phyloP scores from a whole-genome alignment of 2,888 invertebrate species.

The Ornithoptera priamus region DNA sequence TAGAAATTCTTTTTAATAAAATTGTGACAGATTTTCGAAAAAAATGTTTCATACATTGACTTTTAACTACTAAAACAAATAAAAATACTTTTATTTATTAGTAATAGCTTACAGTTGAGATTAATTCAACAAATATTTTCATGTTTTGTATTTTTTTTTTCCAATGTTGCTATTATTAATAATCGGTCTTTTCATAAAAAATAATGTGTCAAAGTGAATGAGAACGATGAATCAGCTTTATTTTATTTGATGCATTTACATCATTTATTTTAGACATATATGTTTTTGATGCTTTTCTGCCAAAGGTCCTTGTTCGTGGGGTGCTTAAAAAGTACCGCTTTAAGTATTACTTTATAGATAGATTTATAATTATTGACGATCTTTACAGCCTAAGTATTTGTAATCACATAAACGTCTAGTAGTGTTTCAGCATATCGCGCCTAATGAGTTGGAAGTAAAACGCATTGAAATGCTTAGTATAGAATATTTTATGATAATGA shows the following conservation, averaged over 20 bases:
- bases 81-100: too few relatives aligned
- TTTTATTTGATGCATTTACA: not conserved
- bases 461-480: not conserved
- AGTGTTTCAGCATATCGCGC: not conserved
- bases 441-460: not conserved
- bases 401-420: not conserved
- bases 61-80: not conserved
- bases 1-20: constrained; percentile 9
- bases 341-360: too few relatives aligned
- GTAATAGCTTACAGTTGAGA: too few relatives aligned
- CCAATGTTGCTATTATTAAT: too few relatives aligned
- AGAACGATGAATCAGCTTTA: too few relatives aligned
- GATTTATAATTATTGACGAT: not conserved
- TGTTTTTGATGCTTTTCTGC: too few relatives aligned
- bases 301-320: not conserved
- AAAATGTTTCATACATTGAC: not conserved
- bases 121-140: too few relatives aligned
- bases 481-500: not conserved
- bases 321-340: not conserved
- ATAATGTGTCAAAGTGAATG: too few relatives aligned
- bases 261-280: not conserved
- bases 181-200: too few relatives aligned
- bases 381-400: not conserved
- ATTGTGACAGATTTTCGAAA: not conserved
- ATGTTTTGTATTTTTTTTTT: too few relatives aligned